Percentiles rank a stretch among this genome's conserved stretches.
phyloP scores from a whole-genome alignment of 2,113 vertebrate species.

The Phocoena sinus region DNA sequence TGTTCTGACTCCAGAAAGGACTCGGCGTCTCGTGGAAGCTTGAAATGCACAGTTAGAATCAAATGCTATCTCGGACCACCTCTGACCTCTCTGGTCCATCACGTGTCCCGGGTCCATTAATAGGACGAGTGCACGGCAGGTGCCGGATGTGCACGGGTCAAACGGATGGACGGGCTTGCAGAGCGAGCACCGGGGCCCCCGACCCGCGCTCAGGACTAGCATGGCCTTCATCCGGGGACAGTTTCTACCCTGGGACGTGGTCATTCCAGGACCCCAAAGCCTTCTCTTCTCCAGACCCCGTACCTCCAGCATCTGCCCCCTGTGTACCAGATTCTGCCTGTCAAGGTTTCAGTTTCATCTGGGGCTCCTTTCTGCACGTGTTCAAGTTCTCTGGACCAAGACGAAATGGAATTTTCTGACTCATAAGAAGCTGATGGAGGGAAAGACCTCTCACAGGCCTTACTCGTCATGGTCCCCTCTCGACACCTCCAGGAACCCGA shows the following conservation, averaged over 20 bases:
- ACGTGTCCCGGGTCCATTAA: not conserved
- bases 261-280: not conserved
- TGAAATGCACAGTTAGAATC: not conserved
- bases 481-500: not conserved
- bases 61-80: fast-evolving
- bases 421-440: not conserved
- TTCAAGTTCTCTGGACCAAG: not conserved
- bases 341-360: not conserved
- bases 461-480: fast-evolving
- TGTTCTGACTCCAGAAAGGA: not conserved
- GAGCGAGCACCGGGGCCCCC: fast-evolving
- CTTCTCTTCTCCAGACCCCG: not conserved
- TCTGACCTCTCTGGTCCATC: not conserved
- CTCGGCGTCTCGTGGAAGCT: not conserved
- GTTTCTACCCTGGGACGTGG: fast-evolving
- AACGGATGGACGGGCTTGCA: fast-evolving
- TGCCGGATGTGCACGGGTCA: fast-evolving
- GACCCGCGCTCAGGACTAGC: not conserved
- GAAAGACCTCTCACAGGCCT: not conserved
- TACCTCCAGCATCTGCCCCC: not conserved
- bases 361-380: fast-evolving
- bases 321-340: not conserved
- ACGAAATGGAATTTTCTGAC: not conserved
- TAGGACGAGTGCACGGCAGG: not conserved
- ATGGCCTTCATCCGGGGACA: not conserved